Base-by-base conservation (phyloP, 2,888 invertebrate genomes). In the Oconnorella tubifera region DNA sequence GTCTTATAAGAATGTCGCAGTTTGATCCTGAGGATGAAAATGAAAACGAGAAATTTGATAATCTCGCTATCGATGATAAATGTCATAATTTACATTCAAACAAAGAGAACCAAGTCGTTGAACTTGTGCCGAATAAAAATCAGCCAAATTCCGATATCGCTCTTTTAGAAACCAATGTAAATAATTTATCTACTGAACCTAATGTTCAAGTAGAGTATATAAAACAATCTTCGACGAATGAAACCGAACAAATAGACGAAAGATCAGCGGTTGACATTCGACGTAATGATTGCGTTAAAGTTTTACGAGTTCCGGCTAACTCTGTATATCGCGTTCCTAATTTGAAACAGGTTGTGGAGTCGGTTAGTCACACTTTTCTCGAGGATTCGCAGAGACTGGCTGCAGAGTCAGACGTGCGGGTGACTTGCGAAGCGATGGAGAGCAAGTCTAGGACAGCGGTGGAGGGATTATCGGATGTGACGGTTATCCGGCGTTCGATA, bases 371-470 rank as follows among this genome's bases (percentile, higher is more conserved):
- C n/a, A 29, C 50, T 28, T 50, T 60, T 28, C 49, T 60, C 49
- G 19, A 50, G 10, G 60, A 60, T n/a, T 27, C 50, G 27, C 6
- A 48, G 28, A 49, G 32, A 27, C 50, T 29, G n/a, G 50, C 60
- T 1, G 29, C n/a, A n/a, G 50, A 60, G 25, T 49, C 32, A 2
- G 50, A 60, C 51, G 32, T 60, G 23, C n/a, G 50, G 49, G 60
- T 60, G 50, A 50, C 60, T 2, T 48, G 49, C 29, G 60, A 60
- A 32, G 60, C 60, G 10, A 31, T 50, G 27, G 60, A 60, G 50
- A 50, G 49, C 32, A 48, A 32, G 31, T 60, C 60, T 4, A 29
- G 50, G 6, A 25, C 60, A 0, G 53, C 40, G 6, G 40, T 40
- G 40, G 40, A 40, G 19, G 40, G 40, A 40, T 14, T 19, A 6